Evolutionary conservation across 37 sponge, comb jelly and placozoan species (phyloP).

Genomic region (Beroe ovata): DNA sequence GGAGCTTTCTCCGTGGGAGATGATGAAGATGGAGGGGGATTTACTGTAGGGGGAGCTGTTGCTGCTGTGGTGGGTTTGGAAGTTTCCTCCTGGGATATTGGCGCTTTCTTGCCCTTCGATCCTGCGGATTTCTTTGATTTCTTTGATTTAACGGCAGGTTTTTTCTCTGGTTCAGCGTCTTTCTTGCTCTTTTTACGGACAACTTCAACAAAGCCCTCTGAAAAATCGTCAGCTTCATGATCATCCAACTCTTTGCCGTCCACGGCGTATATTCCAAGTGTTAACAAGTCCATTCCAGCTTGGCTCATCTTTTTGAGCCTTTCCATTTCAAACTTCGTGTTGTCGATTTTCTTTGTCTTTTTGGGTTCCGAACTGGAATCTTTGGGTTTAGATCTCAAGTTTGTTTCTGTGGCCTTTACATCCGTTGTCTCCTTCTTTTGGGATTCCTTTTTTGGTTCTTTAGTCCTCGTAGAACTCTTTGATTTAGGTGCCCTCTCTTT

Average conservation of each 20-base stretch:
- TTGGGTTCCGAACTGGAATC: not conserved
- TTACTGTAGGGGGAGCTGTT: not conserved
- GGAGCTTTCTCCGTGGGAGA: conserved; percentile 29
- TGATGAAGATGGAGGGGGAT: not conserved
- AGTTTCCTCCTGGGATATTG: conserved; percentile 59
- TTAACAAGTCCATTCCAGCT: conserved; percentile 38
- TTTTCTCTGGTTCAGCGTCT: conserved; percentile 50
- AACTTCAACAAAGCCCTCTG: conserved; percentile 41
- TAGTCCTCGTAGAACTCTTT: not conserved
- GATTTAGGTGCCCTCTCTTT: conserved; percentile 10
- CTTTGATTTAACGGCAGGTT: not conserved
- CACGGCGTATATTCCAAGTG: conserved; percentile 45
- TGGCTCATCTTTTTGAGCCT: conserved; percentile 48
- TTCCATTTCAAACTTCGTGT: conserved; percentile 44
- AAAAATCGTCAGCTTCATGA: not conserved
- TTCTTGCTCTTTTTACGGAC: conserved; percentile 63
- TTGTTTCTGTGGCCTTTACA: not conserved
- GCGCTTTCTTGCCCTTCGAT: conserved; percentile 9
- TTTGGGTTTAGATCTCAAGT: not conserved
- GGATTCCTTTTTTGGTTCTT: not conserved
- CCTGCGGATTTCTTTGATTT: not conserved
- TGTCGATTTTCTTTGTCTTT: conserved; percentile 27
- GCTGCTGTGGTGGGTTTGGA: not conserved
- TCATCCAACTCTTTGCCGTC: conserved; percentile 41
- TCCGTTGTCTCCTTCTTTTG: not conserved